Evolutionary conservation across 2,113 vertebrate species (phyloP).

Genomic region (Rhineura floridana): DNA sequence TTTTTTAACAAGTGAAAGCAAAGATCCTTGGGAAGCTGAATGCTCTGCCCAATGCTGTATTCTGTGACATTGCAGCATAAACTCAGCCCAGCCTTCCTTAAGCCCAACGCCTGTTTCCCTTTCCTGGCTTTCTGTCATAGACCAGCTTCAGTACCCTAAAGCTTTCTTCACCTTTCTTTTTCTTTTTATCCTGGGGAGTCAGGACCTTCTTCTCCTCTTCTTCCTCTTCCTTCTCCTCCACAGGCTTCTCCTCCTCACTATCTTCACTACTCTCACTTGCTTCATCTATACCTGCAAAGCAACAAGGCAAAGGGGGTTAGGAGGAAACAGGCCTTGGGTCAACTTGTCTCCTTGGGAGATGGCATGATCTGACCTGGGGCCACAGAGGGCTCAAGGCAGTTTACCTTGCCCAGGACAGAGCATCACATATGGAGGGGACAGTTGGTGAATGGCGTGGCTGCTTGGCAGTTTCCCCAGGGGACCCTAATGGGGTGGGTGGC

Average conservation of each 20-base stretch:
- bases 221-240: conserved; percentile 86
- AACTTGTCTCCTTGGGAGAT: background rate
- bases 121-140: too few species aligned
- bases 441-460: background rate
- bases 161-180: conserved; percentile 80
- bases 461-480: background rate
- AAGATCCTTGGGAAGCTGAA: background rate
- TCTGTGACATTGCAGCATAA: background rate
- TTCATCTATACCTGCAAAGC: conserved; percentile 84
- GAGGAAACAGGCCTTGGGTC: background rate
- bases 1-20: background rate
- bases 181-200: conserved; percentile 86
- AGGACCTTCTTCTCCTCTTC: conserved; percentile 90
- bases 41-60: background rate
- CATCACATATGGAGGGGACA: background rate
- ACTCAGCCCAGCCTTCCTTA: background rate
- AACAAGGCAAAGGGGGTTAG: too few species aligned
- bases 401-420: background rate
- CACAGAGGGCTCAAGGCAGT: too few species aligned
- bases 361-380: background rate
- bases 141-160: rapidly evolving
- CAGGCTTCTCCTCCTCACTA: conserved; percentile 89
- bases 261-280: conserved; percentile 89
- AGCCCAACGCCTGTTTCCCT: background rate
- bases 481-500: too few species aligned